Evolutionary conservation across 2,797 vertebrate genomes (phyloP), one percentile per base, ranked within the genome.

Genomic region (Nyctalus aviator): DNA sequence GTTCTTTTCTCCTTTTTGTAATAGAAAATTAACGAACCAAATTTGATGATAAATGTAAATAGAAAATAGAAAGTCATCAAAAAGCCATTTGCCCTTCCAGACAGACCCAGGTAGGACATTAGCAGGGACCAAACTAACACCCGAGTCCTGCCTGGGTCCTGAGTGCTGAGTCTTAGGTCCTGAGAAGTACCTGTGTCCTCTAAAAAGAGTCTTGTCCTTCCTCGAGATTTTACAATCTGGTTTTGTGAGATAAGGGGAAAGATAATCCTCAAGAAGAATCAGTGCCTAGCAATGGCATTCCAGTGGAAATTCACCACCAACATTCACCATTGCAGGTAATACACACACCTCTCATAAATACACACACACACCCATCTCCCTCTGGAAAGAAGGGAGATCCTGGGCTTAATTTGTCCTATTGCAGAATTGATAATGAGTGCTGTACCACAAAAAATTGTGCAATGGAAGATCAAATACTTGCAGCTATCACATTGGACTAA

Each of bases 1-100:
- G 50, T 44, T 86, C 57, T 86, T 92, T 85, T 48, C 75, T 37
- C 50, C 78, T 72, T 87, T 69, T 69, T 85, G 73, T 46, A 85
- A 81, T 5, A 84, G 48, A 85, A 94, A 78, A 82, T 77, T 72
- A 95, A 94, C 55, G n/a, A 85, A 50, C 30, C 78, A 91, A 93
- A 88, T 25, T 18, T 83, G 55, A 92, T 83, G 53, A 46, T 69
- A 17, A 92, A 48, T 73, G 14, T 50, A 27, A 41, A 83, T 6
- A 83, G 41, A 82, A 69, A 79, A 20, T n/a, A 88, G 82, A 88
- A 88, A 85, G 21, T 35, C 50, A 87, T 75, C 50, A 27, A 85
- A 85, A 90, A 93, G 48, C 32, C 41, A 79, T 37, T 64, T 73
- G 32, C 30, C 20, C 69, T 88, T 75, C 66, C 21, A 85, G 76